Conservation (phyloP, 2,113 vertebrate species). For the Xenopus tropicalis region DNA sequence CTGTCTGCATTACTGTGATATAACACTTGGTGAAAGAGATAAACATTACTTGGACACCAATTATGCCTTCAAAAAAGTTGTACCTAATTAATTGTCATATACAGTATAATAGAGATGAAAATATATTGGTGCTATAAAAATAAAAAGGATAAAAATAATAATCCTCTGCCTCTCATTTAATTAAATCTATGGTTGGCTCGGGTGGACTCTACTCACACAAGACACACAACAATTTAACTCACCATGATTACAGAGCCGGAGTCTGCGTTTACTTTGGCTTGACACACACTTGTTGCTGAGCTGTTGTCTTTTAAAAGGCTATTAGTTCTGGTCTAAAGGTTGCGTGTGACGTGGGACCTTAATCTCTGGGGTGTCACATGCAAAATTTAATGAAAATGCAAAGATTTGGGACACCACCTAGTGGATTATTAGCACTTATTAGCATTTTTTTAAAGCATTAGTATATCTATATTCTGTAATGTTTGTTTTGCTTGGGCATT, state of each 20-base stretch:
- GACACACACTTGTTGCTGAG: constrained; percentile 34
- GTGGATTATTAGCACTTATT: constrained; percentile 11
- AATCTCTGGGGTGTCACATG: neutral
- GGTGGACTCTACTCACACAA: constrained; percentile 3
- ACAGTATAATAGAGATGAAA: too few species aligned
- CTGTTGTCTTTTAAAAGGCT: constrained; percentile 30
- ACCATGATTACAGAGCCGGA: constrained; percentile 35
- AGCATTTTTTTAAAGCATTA: too few species aligned
- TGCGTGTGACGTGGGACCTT: constrained; percentile 9
- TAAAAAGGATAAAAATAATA: neutral
- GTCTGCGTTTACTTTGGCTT: constrained; percentile 30
- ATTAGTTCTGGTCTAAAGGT: constrained; percentile 42
- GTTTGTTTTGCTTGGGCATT: too few species aligned
- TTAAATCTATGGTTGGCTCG: neutral
- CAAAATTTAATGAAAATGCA: neutral
- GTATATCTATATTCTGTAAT: too few species aligned
- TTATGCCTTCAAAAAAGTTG: too few species aligned
- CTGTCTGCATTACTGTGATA: too few species aligned
- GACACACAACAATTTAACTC: constrained; percentile 29
- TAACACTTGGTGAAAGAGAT: too few species aligned
- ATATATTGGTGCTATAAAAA: too few species aligned
- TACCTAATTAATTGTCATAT: neutral
- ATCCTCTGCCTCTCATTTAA: neutral
- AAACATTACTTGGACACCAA: too few species aligned
- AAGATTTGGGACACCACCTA: constrained; percentile 22